A percentile compares a stretch with the other conserved stretches of the same genome.
Evolutionary conservation across 2,888 invertebrate genomes (phyloP).

Genomic region (Mesoligia furuncula): DNA sequence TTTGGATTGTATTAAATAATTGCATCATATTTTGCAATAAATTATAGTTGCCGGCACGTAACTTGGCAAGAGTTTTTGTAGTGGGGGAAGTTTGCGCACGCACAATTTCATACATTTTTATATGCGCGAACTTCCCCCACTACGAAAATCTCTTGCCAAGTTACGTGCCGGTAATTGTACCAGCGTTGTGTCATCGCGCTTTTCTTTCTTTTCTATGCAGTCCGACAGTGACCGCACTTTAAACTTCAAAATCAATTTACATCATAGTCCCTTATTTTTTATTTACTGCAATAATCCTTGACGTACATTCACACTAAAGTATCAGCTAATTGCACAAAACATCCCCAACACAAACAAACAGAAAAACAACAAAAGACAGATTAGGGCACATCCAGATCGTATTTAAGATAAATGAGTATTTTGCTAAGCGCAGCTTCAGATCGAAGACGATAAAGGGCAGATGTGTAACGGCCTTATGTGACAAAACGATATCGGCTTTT

Average conservation of each 20-base stretch:
- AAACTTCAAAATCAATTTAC: slow-evolving; percentile 42
- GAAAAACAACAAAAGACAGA: slow-evolving; percentile 85
- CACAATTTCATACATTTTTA: no score
- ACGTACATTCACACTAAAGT: slow-evolving; percentile 83
- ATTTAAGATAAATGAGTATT: slow-evolving; percentile 89
- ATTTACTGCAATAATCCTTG: slow-evolving; percentile 60
- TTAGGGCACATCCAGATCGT: slow-evolving; percentile 88
- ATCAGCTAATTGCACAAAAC: slow-evolving; percentile 88
- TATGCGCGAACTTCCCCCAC: no score
- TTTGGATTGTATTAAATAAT: no score
- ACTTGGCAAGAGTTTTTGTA: no score
- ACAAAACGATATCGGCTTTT: slow-evolving; percentile 44
- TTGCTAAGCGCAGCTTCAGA: slow-evolving; percentile 89
- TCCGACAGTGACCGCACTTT: no score
- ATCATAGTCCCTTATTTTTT: slow-evolving; percentile 25
- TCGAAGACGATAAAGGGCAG: slow-evolving; percentile 85
- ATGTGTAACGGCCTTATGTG: slow-evolving; percentile 80
- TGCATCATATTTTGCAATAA: no score
- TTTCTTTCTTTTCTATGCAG: no score
- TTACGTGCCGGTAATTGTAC: no score
- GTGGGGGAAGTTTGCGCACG: no score
- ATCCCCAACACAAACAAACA: slow-evolving; percentile 85
- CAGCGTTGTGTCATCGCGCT: no score
- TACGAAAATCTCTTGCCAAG: no score
- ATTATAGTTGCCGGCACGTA: no score